These are phyloP conservation scores for Procavia capensis DNA, from an alignment of 2,113 vertebrate genomes.

Conservation along the genomic window DNA sequence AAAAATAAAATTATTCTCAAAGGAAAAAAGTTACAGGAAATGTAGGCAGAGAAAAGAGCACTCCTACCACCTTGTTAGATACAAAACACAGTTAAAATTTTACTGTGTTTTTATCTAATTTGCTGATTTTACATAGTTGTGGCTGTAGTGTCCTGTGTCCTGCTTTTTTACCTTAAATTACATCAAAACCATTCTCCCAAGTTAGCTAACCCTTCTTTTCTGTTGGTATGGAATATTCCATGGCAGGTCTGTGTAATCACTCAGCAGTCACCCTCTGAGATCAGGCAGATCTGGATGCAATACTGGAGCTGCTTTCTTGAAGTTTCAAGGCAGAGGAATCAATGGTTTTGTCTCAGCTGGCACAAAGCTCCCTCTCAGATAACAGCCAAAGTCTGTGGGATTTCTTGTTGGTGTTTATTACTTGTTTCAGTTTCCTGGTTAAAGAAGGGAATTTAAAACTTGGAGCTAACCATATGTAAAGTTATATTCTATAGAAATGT, in stretches of 20 bases:
- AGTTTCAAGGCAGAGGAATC: not conserved
- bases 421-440: constrained; percentile 60
- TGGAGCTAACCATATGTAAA: constrained; percentile 41
- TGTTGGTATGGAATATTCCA: constrained; percentile 36
- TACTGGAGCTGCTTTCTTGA: not conserved
- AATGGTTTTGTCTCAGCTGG: constrained; percentile 1
- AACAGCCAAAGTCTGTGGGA: not conserved
- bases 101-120: constrained; percentile 22
- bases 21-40: constrained; percentile 25
- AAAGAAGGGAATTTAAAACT: constrained; percentile 53
- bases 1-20: too few species aligned
- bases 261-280: not conserved
- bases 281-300: not conserved
- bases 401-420: constrained; percentile 7
- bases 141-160: not conserved
- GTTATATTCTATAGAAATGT: constrained; percentile 14
- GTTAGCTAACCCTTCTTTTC: not conserved
- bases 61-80: not conserved
- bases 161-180: constrained; percentile 52
- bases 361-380: not conserved
- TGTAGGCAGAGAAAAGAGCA: not conserved
- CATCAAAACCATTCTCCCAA: not conserved
- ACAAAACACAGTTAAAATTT: constrained; percentile 37
- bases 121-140: constrained; percentile 1
- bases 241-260: not conserved